These are phyloP conservation scores for Dicycla oo DNA, from an alignment of 2,888 invertebrate species.

Conservation along the genomic window DNA sequence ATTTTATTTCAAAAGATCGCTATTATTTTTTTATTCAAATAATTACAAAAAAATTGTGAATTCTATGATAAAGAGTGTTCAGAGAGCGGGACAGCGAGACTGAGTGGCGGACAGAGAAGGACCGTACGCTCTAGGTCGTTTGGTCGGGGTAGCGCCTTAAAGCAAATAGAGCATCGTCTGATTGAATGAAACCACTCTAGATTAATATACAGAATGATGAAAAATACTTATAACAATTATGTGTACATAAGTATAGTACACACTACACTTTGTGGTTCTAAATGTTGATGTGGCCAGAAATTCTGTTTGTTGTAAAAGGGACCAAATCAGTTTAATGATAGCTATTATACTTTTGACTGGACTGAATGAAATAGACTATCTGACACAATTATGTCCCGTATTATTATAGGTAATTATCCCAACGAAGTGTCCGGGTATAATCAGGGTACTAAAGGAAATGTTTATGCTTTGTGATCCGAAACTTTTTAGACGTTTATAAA, in stretches of 20 bases:
- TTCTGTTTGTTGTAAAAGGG: constrained; percentile 22
- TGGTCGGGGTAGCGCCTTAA: no score
- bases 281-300: background rate
- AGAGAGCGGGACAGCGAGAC: no score
- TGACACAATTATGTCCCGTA: background rate
- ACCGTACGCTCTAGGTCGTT: fast-evolving
- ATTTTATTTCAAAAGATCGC: no score
- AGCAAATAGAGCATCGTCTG: constrained; percentile 23
- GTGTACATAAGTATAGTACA: background rate
- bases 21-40: no score
- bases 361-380: constrained; percentile 18
- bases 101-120: no score
- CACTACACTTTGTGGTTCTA: background rate
- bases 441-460: background rate
- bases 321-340: constrained; percentile 14
- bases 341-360: constrained; percentile 14
- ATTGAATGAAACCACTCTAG: background rate
- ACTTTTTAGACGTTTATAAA: background rate
- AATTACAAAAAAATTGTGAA: no score
- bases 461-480: background rate
- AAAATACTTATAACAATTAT: background rate
- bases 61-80: no score
- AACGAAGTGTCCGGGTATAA: constrained; percentile 9
- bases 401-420: constrained; percentile 20
- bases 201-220: background rate